These are phyloP conservation scores for Xestia ashworthii DNA, from an alignment of 2,888 invertebrate genomes.

Conservation along the genomic window DNA sequence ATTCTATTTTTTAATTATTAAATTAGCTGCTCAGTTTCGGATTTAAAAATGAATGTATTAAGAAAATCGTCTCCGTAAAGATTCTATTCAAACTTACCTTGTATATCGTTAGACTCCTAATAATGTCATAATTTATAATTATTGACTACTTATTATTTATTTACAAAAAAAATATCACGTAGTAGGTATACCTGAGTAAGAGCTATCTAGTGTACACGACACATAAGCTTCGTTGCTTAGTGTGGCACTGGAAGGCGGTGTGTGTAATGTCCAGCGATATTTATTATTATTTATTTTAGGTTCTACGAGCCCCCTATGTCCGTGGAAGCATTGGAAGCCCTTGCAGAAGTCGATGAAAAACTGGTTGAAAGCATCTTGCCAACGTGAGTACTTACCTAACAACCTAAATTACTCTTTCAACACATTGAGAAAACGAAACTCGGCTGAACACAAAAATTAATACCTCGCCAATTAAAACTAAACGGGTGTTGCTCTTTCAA, in stretches of 20 bases:
- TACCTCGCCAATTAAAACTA: neutral
- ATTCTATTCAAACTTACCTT: neutral
- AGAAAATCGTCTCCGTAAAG: neutral
- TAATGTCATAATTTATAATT: neutral
- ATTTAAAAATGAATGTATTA: neutral
- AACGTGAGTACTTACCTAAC: slow-evolving; percentile 75
- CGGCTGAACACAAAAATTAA: neutral
- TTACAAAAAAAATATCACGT: too few species aligned
- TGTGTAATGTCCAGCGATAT: too few species aligned
- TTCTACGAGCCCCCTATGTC: slow-evolving; percentile 92
- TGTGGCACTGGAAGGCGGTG: too few species aligned
- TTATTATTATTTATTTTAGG: slow-evolving; percentile 69
- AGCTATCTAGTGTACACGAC: too few species aligned
- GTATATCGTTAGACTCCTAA: neutral
- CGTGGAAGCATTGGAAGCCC: slow-evolving; percentile 89
- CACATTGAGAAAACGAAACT: neutral
- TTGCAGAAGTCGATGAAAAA: slow-evolving; percentile 81
- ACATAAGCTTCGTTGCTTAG: too few species aligned
- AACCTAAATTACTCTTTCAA: neutral
- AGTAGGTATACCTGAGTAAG: too few species aligned
- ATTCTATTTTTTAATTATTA: neutral
- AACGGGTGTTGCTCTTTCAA: neutral
- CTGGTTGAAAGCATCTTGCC: slow-evolving; percentile 81
- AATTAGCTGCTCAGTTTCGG: neutral
- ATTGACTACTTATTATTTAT: neutral